Percentiles rank a stretch among this genome's conserved stretches.
Conservation (phyloP, 2,888 invertebrate species). For the Conops quadrifasciatus region DNA sequence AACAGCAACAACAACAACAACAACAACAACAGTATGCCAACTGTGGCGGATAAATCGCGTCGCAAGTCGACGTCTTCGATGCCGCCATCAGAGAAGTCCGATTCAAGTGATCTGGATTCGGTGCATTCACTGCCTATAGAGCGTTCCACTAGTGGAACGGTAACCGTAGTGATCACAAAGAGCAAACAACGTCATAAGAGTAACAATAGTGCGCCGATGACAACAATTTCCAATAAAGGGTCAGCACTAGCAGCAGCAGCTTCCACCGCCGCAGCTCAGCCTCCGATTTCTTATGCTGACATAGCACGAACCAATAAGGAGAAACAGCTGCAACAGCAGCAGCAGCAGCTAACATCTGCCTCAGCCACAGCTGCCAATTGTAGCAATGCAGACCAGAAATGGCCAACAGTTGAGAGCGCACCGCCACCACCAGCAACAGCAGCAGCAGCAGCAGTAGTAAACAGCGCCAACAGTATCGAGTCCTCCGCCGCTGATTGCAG, state of each 20-base stretch:
- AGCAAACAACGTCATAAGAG: constrained; percentile 37
- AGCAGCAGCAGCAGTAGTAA: constrained; percentile 11
- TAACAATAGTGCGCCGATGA: not conserved
- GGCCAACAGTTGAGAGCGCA: constrained; percentile 50
- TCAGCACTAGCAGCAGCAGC: constrained; percentile 39
- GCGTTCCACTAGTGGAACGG: constrained; percentile 51
- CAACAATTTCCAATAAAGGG: no score
- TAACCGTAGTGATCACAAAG: constrained; percentile 17
- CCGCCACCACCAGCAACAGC: constrained; percentile 36
- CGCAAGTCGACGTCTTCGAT: constrained; percentile 79
- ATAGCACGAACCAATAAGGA: constrained; percentile 71
- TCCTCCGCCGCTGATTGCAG: not conserved
- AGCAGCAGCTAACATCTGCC: constrained; percentile 42
- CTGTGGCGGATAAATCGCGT: constrained; percentile 60
- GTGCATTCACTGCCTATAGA: constrained; percentile 83
- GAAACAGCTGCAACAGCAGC: not conserved
- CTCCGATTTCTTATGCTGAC: constrained; percentile 78
- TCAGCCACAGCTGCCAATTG: constrained; percentile 32
- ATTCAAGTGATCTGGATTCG: constrained; percentile 83
- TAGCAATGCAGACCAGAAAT: constrained; percentile 42
- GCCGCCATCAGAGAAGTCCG: constrained; percentile 85
- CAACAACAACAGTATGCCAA: constrained; percentile 32
- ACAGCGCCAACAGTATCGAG: constrained; percentile 21
- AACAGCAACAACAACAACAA: constrained; percentile 35
- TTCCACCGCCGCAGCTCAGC: constrained; percentile 35